Conservation (phyloP, 1,140 invertebrate species). For the Philaenus spumarius region DNA sequence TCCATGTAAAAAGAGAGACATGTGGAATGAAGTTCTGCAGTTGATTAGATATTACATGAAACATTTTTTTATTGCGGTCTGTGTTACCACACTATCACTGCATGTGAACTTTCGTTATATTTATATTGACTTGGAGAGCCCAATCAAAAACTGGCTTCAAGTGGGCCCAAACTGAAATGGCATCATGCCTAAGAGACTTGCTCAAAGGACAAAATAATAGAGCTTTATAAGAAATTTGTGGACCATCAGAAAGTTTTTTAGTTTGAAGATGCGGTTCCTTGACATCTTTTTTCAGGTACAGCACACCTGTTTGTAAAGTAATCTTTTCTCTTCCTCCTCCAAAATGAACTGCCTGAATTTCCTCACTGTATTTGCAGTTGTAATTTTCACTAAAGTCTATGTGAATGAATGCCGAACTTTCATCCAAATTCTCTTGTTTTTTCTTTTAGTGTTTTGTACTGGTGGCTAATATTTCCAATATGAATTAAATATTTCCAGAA, state of each 20-base stretch:
- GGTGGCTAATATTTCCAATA: constrained; percentile 30
- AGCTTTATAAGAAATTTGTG: neutral
- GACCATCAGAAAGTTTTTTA: too few relatives aligned
- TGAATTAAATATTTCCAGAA: constrained; percentile 26
- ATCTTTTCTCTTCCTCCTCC: constrained; percentile 32
- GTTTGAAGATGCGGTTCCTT: too few relatives aligned
- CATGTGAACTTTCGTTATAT: constrained; percentile 24
- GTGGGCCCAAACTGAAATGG: constrained; percentile 36
- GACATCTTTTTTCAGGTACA: constrained; percentile 25
- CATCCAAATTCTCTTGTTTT: constrained; percentile 32
- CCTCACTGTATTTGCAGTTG: constrained; percentile 33
- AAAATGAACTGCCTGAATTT: constrained; percentile 36
- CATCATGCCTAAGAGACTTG: constrained; percentile 35
- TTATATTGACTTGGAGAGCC: constrained; percentile 26
- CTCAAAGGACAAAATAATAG: constrained; percentile 37
- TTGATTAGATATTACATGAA: constrained; percentile 24
- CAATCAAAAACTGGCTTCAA: constrained; percentile 31
- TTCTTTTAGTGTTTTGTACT: constrained; percentile 30
- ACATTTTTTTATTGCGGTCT: constrained; percentile 26
- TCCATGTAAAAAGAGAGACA: constrained; percentile 36
- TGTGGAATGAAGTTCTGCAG: constrained; percentile 19
- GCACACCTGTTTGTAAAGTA: constrained; percentile 36
- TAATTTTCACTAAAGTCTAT: constrained; percentile 38
- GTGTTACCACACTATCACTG: constrained; percentile 24
- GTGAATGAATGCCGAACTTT: constrained; percentile 32